A percentile compares a stretch with the other conserved stretches of the same genome.
phyloP scores from a whole-genome alignment of 2,797 vertebrate genomes.

The Hypotaenidia okinawae region DNA sequence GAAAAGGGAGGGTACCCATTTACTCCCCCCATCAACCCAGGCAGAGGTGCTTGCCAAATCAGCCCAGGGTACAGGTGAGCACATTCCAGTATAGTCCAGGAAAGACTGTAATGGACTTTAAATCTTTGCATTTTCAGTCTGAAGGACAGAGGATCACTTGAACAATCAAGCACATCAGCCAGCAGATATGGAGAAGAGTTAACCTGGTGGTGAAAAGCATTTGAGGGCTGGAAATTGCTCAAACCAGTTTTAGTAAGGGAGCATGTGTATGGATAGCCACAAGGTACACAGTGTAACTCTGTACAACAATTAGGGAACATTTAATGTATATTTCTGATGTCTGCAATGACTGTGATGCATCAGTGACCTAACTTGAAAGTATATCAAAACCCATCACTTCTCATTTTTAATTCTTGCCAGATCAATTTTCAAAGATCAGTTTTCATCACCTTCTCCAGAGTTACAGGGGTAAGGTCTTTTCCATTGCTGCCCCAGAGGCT shows the following conservation, averaged over 20 bases:
- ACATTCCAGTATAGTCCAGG: not conserved
- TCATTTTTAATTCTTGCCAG: not conserved
- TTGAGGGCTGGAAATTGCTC: not conserved
- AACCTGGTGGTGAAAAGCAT: not conserved
- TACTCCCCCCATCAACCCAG: fast-evolving
- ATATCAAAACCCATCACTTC: not conserved
- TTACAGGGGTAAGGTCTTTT: not conserved
- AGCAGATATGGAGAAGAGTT: not conserved
- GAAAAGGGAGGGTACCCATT: not conserved
- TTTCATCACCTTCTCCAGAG: not conserved
- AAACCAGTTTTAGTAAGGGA: not conserved
- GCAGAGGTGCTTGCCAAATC: not conserved
- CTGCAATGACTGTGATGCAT: not conserved
- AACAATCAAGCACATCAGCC: not conserved
- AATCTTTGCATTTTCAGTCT: not conserved
- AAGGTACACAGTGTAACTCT: not conserved
- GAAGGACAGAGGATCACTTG: not conserved
- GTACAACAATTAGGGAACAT: not conserved
- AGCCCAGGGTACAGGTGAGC: not conserved
- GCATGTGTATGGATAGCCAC: not conserved
- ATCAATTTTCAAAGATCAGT: not conserved
- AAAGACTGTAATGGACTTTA: not conserved
- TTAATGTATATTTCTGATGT: not conserved
- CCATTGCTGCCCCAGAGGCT: not conserved
- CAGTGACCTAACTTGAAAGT: not conserved